Conservation (phyloP, 92 coral and sea anemone species). For the Epizoanthus stellaris region DNA sequence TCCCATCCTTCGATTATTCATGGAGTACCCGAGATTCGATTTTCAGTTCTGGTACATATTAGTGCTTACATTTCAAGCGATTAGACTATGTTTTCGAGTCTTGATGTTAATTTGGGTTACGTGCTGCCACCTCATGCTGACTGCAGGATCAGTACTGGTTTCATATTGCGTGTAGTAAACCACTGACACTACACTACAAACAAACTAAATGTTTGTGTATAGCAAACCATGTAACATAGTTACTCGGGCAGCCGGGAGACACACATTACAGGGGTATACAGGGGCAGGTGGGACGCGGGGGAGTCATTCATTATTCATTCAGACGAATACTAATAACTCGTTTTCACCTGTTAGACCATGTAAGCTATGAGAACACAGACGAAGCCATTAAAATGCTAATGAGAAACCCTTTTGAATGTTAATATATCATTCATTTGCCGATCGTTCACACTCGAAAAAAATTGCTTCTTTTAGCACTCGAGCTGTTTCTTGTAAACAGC, state of each 20-base stretch:
- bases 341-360: conserved; percentile 17
- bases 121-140: background rate
- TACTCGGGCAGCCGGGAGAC: background rate
- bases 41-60: background rate
- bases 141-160: background rate
- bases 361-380: background rate
- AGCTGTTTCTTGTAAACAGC: background rate
- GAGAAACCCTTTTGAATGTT: background rate
- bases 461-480: background rate
- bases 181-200: background rate
- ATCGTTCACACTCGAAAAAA: background rate
- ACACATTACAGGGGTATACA: background rate
- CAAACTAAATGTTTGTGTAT: conserved; percentile 21
- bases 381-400: conserved; percentile 31
- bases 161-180: no score
- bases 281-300: conserved; percentile 3
- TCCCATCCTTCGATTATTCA: conserved; percentile 38
- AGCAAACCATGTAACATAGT: conserved; percentile 21
- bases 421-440: background rate
- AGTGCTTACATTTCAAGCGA: background rate
- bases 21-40: background rate
- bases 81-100: background rate
- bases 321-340: conserved; percentile 1
- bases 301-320: conserved; percentile 27
- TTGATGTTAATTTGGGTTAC: background rate